phyloP scores from a whole-genome alignment of 2,888 invertebrate species.

The Eledona agricola region DNA sequence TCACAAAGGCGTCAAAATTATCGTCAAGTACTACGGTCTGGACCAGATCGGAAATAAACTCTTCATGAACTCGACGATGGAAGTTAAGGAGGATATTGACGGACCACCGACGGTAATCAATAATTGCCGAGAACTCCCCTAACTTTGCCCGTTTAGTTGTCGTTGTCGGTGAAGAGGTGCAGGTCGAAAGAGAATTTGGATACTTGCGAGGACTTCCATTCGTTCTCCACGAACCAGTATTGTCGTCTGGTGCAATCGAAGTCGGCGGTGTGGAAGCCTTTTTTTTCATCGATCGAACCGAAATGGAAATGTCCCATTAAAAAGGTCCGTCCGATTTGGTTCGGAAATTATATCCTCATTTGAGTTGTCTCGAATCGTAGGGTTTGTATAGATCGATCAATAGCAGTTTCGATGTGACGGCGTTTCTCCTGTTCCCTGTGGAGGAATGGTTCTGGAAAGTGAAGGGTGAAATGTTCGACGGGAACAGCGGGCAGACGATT shows the following conservation, averaged over 20 bases:
- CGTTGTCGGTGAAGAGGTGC: conserved; percentile 32
- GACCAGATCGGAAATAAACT: conserved; percentile 21
- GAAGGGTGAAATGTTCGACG: conserved; percentile 35
- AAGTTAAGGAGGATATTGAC: conserved; percentile 31
- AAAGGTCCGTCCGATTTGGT: conserved; percentile 26
- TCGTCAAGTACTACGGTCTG: conserved; percentile 30
- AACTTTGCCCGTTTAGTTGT: conserved; percentile 30
- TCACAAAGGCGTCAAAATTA: conserved; percentile 33
- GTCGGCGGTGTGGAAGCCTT: conserved; percentile 32
- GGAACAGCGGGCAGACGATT: conserved; percentile 33
- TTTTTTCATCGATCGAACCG: conserved; percentile 34
- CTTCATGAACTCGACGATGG: conserved; percentile 30
- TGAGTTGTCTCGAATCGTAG: conserved; percentile 24
- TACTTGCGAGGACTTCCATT: conserved; percentile 40
- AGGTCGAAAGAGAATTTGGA: conserved; percentile 38
- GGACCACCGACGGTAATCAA: conserved; percentile 26
- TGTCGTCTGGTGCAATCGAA: conserved; percentile 35
- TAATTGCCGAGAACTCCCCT: not conserved
- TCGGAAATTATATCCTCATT: conserved; percentile 2
- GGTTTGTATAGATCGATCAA: conserved; percentile 36
- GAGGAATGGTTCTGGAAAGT: conserved; percentile 42
- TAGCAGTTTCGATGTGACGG: conserved; percentile 36
- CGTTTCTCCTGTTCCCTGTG: conserved; percentile 40
- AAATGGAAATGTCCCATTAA: conserved; percentile 39
- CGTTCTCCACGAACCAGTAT: conserved; percentile 36